Conservation (phyloP, 2,888 invertebrate genomes). For the Cynaeus angustus region DNA sequence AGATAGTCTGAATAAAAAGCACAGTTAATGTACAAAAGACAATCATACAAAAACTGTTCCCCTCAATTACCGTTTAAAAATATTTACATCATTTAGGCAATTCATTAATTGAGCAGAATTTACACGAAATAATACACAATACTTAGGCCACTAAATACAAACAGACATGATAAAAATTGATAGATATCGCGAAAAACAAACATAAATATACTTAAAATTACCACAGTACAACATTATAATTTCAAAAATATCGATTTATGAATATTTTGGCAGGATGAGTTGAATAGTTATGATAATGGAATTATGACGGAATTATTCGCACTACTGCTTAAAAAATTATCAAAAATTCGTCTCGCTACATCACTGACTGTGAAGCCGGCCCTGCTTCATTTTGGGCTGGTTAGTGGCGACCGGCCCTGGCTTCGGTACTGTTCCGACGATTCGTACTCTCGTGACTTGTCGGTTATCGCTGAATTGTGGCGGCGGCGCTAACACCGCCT, state of each 20-base stretch:
- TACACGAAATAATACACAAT: constrained; percentile 47
- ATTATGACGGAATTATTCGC: constrained; percentile 54
- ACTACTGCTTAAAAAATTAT: constrained; percentile 35
- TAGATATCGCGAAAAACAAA: constrained; percentile 14
- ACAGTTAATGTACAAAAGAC: constrained; percentile 65
- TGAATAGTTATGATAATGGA: constrained; percentile 39
- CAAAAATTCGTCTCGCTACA: constrained; percentile 34
- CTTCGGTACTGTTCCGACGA: constrained; percentile 90
- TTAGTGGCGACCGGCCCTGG: constrained; percentile 60
- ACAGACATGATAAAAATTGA: constrained; percentile 41
- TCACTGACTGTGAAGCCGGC: constrained; percentile 70
- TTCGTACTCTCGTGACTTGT: constrained; percentile 80
- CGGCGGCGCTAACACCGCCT: constrained; percentile 85
- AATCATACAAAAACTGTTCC: constrained; percentile 67
- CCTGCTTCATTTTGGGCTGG: constrained; percentile 67
- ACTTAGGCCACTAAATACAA: constrained; percentile 47
- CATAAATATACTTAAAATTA: constrained; percentile 32
- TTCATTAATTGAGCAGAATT: constrained; percentile 47
- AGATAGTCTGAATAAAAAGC: constrained; percentile 60
- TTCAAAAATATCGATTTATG: constrained; percentile 51
- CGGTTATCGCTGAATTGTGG: constrained; percentile 91
- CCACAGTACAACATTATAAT: constrained; percentile 48
- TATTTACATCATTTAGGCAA: constrained; percentile 48
- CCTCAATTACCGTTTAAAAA: constrained; percentile 42
- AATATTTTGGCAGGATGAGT: constrained; percentile 59